Conservation (phyloP, 2,113 vertebrate species). For the Gavialis gangeticus region DNA sequence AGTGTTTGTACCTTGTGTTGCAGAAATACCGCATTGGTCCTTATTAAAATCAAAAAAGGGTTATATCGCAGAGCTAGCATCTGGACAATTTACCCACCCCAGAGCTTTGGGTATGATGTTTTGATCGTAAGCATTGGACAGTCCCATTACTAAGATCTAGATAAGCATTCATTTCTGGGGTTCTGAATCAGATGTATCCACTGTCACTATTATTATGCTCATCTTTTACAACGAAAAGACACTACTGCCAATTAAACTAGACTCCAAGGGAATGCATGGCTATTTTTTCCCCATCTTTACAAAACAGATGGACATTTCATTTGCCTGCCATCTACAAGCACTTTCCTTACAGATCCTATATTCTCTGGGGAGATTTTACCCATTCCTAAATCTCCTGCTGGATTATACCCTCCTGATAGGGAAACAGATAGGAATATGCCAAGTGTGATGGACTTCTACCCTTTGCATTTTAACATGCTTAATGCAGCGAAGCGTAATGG, state of each 20-base stretch:
- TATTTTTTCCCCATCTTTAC: not conserved
- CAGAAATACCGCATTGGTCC: fast-evolving
- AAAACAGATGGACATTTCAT: not conserved
- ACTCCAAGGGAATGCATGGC: not conserved
- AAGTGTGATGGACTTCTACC: not conserved
- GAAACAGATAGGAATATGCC: not conserved
- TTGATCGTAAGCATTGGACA: not conserved
- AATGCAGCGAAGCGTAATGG: not conserved
- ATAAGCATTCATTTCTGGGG: not conserved
- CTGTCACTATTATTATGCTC: not conserved
- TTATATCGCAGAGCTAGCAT: not conserved
- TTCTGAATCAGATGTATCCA: no score
- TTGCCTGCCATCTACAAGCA: not conserved
- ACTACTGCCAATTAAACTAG: not conserved
- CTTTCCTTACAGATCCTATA: not conserved
- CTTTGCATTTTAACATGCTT: not conserved
- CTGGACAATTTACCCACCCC: not conserved
- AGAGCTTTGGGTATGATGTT: not conserved
- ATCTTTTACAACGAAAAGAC: not conserved
- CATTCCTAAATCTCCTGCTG: not conserved
- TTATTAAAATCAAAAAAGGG: not conserved
- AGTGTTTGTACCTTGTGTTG: fast-evolving
- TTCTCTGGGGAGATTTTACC: not conserved
- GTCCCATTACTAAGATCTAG: not conserved
- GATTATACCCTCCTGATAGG: not conserved